A percentile compares a stretch with the other conserved stretches of the same genome.
Evolutionary conservation across 2,797 vertebrate species (phyloP).

Genomic region (Bucorvus abyssinicus): DNA sequence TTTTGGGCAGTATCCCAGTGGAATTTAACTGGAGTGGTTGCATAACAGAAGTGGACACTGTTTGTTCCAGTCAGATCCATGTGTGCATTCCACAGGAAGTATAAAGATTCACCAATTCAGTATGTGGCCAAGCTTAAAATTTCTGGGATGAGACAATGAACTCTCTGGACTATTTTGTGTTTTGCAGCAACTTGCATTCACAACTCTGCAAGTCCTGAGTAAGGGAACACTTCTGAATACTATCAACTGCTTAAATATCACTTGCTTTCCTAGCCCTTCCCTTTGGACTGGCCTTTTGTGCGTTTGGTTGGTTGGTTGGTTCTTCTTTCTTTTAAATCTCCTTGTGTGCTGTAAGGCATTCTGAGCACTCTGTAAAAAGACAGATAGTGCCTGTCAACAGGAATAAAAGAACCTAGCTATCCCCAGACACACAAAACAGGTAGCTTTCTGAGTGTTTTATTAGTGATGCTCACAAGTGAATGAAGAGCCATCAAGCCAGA

Average conservation of each 20-base stretch:
- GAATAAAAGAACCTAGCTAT: not conserved
- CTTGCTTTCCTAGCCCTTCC: not conserved
- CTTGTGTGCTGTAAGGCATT: not conserved
- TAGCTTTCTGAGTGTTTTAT: not conserved
- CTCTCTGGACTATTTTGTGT: not conserved
- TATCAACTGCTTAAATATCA: not conserved
- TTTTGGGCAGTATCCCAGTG: not conserved
- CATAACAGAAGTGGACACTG: not conserved
- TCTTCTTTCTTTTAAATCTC: not conserved
- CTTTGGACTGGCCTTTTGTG: not conserved
- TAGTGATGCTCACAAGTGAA: not conserved
- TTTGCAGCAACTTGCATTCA: not conserved
- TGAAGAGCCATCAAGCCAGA: not conserved
- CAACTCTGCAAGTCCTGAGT: not conserved
- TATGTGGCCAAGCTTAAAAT: not conserved
- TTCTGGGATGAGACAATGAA: not conserved
- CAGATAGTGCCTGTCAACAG: not conserved
- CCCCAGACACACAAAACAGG: not conserved
- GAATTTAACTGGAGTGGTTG: not conserved
- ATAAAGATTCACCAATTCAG: not conserved
- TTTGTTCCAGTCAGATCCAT: not conserved
- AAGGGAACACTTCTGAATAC: not conserved
- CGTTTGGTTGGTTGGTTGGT: not conserved
- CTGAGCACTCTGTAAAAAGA: not conserved
- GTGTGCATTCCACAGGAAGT: not conserved